Conservation (phyloP, 2,113 vertebrate genomes). For the Ardeotis arabs region DNA sequence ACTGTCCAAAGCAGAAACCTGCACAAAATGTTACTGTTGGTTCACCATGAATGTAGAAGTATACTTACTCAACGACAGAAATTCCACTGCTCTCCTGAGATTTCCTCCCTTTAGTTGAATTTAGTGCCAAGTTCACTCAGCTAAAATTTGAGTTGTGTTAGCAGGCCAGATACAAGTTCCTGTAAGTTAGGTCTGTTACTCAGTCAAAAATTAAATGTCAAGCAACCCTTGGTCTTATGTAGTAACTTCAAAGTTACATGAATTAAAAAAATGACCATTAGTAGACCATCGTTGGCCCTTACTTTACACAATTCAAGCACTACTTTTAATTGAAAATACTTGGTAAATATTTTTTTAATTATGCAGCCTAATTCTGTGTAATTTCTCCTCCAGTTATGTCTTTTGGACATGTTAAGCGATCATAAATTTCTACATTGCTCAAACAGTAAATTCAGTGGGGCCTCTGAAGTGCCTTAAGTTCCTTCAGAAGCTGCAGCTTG, state of each 20-base stretch:
- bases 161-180: constrained; percentile 15
- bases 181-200: constrained; percentile 1
- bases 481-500: neutral
- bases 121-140: constrained; percentile 56
- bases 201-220: constrained; percentile 25
- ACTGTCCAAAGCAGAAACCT: constrained; percentile 69
- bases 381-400: neutral
- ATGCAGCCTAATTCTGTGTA: neutral
- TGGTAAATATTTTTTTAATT: neutral
- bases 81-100: constrained; percentile 76
- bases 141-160: neutral
- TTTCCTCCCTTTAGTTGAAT: constrained; percentile 62
- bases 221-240: neutral
- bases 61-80: constrained; percentile 70
- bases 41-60: constrained; percentile 66
- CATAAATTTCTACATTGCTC: neutral
- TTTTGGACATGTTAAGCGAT: neutral
- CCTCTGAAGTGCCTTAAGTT: neutral
- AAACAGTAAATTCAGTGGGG: neutral
- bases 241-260: neutral
- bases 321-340: neutral
- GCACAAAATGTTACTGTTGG: constrained; percentile 77
- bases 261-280: neutral
- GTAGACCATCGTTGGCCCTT: neutral
- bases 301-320: neutral